Percentiles rank a stretch among this genome's conserved stretches.
These are phyloP conservation scores for Sphaeramia orbicularis DNA, from an alignment of 2,797 vertebrate genomes.

Conservation along the genomic window DNA sequence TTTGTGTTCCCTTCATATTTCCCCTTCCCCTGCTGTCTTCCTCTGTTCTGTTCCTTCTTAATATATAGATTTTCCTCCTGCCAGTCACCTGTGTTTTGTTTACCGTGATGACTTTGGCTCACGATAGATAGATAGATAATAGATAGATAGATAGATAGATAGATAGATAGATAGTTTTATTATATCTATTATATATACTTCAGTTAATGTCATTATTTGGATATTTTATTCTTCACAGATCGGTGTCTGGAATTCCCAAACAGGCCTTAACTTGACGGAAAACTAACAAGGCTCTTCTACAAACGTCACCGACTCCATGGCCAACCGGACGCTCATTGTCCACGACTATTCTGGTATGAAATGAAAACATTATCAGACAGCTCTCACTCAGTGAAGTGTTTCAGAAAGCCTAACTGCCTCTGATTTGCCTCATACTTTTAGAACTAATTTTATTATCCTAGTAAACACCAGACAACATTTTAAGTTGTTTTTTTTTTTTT, in stretches of 20 bases:
- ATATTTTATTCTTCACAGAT: conserved; percentile 83
- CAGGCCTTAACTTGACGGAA: conserved; percentile 97
- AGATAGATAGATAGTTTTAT: too few species aligned
- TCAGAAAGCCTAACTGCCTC: too few species aligned
- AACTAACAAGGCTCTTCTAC: conserved; percentile 87
- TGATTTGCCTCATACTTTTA: too few species aligned
- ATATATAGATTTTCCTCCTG: conserved; percentile 6
- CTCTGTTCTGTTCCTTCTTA: conserved; percentile 17
- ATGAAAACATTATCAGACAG: not conserved
- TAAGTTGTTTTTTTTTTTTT: too few species aligned
- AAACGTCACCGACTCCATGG: conserved; percentile 94
- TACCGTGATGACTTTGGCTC: conserved; percentile 11
- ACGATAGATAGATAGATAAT: too few species aligned
- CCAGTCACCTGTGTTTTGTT: conserved; percentile 11
- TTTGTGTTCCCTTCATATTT: conserved; percentile 7
- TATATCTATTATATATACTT: too few species aligned
- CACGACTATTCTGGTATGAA: conserved; percentile 96
- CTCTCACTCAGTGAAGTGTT: not conserved
- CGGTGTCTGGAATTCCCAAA: conserved; percentile 97
- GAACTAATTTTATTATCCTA: too few species aligned
- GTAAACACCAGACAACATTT: too few species aligned
- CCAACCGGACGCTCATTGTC: conserved; percentile 96
- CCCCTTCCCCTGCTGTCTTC: not conserved
- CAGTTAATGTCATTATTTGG: conserved; percentile 13
- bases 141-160: too few species aligned